Base-by-base conservation (phyloP, 37 sponge, comb jelly and placozoan genomes). In the Beroe ovata region DNA sequence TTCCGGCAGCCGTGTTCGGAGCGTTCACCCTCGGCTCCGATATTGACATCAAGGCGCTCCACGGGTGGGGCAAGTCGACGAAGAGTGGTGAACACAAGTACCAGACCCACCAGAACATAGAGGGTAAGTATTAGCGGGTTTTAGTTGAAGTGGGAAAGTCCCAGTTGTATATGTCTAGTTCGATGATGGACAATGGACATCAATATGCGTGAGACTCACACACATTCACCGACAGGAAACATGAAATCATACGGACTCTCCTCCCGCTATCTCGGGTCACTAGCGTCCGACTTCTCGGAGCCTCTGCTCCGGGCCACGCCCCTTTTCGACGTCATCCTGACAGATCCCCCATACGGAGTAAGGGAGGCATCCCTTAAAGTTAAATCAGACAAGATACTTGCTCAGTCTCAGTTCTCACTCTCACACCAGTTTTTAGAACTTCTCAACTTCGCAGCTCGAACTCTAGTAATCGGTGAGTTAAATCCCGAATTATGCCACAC, bases 1-100 rank as follows among this genome's bases (percentile, higher is more conserved):
- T 97, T 29, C 93, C 95, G 0, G 91, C 95, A 89, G 99, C 99
- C 14, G 93, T 94, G 32, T 92, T 90, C 60, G 99, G 99, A 37
- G 99, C 95, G 0, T 90, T 92, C 91, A 93, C 93, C 8, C 28
- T 97, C 60, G 99, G 99, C 6, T 71, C 92, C 21, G 99, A 97
- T 88, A 97, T 97, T 39, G 93, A 97, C 90, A 60, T 64, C 26
- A 88, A 64, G 11, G 59, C 94, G 6, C 88, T 95, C 2, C 95
- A 95, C 89, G 99, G 99, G 33, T 92, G 93, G 93, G 96, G 84
- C 25, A 77, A 77, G 28, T 77, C 84, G 1, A 77, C 84, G 8
- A 77, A 77, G 28, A 42, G 25, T 22, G 54, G 54, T n/a, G 84
- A 77, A 77, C 28, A 42, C 18, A 42, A 41, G 41, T 77, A 77